Conservation (phyloP, 2,797 vertebrate genomes). For the Gadopsis marmoratus region DNA sequence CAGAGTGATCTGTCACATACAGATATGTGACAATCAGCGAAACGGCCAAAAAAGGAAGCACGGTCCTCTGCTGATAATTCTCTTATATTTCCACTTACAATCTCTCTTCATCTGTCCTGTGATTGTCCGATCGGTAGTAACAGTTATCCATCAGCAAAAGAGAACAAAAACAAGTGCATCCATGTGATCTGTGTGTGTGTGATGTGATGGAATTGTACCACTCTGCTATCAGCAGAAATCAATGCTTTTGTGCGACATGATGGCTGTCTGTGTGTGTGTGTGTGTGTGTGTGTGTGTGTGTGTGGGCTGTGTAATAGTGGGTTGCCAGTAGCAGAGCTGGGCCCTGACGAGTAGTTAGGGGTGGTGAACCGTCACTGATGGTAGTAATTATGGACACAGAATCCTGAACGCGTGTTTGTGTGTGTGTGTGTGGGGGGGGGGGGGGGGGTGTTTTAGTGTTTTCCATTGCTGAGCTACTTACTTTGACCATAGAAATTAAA, state of each 20-base stretch:
- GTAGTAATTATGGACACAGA: slow-evolving; percentile 71
- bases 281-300: slow-evolving; percentile 39
- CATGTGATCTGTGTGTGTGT: slow-evolving; percentile 36
- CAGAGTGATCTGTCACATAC: too few species aligned
- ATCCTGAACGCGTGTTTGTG: slow-evolving; percentile 33
- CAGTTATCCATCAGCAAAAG: slow-evolving; percentile 28
- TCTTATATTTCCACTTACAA: not conserved
- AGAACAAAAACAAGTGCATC: slow-evolving; percentile 16
- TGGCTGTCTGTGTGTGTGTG: slow-evolving; percentile 49
- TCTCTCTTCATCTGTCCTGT: slow-evolving; percentile 14
- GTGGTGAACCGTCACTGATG: slow-evolving; percentile 64
- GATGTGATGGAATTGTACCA: slow-evolving; percentile 66
- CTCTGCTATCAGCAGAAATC: slow-evolving; percentile 75
- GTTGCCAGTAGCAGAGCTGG: slow-evolving; percentile 64
- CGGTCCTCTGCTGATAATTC: not conserved
- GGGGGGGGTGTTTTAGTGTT: slow-evolving; percentile 28
- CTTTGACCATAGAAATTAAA: slow-evolving; percentile 23
- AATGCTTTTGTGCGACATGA: slow-evolving; percentile 62
- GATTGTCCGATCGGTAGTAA: slow-evolving; percentile 12
- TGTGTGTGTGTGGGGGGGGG: slow-evolving; percentile 18
- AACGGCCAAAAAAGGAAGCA: slow-evolving; percentile 2
- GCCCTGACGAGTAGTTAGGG: slow-evolving; percentile 67
- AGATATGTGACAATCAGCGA: not conserved
- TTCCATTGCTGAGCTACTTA: slow-evolving; percentile 18
- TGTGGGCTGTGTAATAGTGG: slow-evolving; percentile 70